These are phyloP conservation scores for Drosophila meridionalis DNA, from an alignment of 2,888 invertebrate species.

Conservation along the genomic window DNA sequence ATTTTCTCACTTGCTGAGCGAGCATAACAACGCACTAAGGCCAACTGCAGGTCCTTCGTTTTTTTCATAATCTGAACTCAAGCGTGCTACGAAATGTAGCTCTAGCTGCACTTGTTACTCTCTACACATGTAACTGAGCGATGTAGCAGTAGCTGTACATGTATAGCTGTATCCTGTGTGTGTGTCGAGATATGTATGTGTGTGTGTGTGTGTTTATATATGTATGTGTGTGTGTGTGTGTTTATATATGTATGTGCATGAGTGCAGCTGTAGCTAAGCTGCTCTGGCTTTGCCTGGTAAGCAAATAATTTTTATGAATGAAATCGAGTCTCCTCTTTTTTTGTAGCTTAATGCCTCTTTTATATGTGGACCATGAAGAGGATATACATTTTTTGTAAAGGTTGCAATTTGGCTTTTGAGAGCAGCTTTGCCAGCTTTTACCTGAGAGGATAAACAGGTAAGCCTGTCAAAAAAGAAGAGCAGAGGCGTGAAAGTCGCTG, in stretches of 20 bases:
- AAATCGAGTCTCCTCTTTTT: constrained; percentile 9
- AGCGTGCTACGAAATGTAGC: constrained; percentile 7
- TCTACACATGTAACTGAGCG: background rate
- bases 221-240: background rate
- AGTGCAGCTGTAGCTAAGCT: constrained; percentile 15
- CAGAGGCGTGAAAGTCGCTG: constrained; percentile 14
- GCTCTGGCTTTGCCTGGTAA: constrained; percentile 20
- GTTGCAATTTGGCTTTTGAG: constrained; percentile 13
- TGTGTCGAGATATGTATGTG: background rate
- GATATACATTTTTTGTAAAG: constrained; percentile 15
- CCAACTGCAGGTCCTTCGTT: constrained; percentile 34
- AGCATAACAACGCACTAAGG: constrained; percentile 29
- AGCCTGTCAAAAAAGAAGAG: background rate
- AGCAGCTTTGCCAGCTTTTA: constrained; percentile 9
- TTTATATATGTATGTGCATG: background rate
- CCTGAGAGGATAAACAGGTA: constrained; percentile 17
- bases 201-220: background rate
- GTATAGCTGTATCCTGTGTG: background rate
- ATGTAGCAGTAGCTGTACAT: background rate
- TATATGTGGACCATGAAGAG: constrained; percentile 4
- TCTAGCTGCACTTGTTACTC: constrained; percentile 10
- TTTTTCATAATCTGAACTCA: constrained; percentile 18
- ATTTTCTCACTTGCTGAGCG: background rate
- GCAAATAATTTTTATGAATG: constrained; percentile 19
- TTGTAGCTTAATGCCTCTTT: background rate